A percentile compares a stretch with the other conserved stretches of the same genome.
These are phyloP conservation scores for Meganola albula DNA, from an alignment of 2,888 invertebrate genomes.

Conservation along the genomic window DNA sequence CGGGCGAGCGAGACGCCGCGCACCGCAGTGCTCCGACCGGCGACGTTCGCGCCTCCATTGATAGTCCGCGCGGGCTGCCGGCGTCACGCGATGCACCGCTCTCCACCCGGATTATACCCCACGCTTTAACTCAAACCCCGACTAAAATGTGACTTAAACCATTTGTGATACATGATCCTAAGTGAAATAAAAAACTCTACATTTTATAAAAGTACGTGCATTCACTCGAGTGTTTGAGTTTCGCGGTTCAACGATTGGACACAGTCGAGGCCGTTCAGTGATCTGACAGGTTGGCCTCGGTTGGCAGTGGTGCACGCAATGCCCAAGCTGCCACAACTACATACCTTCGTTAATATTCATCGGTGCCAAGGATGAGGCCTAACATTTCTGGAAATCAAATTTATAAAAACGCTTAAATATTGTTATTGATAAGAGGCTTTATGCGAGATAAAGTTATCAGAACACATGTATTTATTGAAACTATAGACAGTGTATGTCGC, in stretches of 20 bases:
- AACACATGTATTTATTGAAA: conserved; percentile 38
- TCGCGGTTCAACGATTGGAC: conserved; percentile 41
- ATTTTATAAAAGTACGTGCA: conserved; percentile 35
- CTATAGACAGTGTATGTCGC: conserved; percentile 26
- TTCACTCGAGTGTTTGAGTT: conserved; percentile 42
- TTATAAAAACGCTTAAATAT: conserved; percentile 40
- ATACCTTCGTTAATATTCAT: conserved; percentile 40
- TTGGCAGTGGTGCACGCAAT: conserved; percentile 38
- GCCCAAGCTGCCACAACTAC: conserved; percentile 32
- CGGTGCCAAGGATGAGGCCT: conserved; percentile 48
- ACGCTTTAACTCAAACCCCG: conserved; percentile 40
- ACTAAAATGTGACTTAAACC: conserved; percentile 49
- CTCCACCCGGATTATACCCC: conserved; percentile 42
- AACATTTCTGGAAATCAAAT: conserved; percentile 27
- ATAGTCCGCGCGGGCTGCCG: conserved; percentile 67
- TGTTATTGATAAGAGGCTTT: conserved; percentile 48
- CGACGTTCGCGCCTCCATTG: conserved; percentile 55
- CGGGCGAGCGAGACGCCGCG: conserved; percentile 47
- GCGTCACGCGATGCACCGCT: conserved; percentile 53
- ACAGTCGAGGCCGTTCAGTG: conserved; percentile 69
- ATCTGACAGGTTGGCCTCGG: conserved; percentile 60
- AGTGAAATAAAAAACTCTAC: conserved; percentile 28
- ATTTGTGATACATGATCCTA: conserved; percentile 30
- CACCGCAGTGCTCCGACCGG: no score
- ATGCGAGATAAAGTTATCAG: conserved; percentile 50